Base-by-base conservation (phyloP, 2,797 vertebrate species). In the Yasuhikotakia modesta region DNA sequence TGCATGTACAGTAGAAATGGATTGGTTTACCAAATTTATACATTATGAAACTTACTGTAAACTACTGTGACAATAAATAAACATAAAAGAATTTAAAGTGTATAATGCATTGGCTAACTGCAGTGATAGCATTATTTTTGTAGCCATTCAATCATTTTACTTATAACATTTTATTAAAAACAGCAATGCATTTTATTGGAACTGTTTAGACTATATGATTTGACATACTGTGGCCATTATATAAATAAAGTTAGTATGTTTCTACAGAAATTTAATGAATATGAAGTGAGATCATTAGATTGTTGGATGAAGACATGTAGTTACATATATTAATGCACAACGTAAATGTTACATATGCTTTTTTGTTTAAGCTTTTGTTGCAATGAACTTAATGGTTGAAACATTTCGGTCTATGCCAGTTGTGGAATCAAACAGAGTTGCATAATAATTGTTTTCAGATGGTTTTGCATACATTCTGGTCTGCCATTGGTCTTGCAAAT, bases 1-100 rank as follows among this genome's bases (percentile, higher is more conserved):
- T 43, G 11, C 48, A 55, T 55, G 32, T 66, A 45, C 30, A 53
- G 39, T 61, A 48, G 4, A 14, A 8, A 35, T 35, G 19, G 43
- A 73, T 63, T 66, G 10, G 21, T 10, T 27, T 65, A 64, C 19
- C 22, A 74, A 17, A 52, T 64, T 8, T 22, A 53, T 53, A n/a
- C n/a, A 39, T 53, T 21, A 43, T 66, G 3, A 75, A 45, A 45
- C 24, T 63, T 50, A 8, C 12, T 50, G 19, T 16, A 12, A 35
- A 21, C 30, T 35, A 43, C 5, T 16, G 22, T 74, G 5, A 74
- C 19, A n/a, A 2, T 16, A 16, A 16, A 1, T 55, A 8, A 71
- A 16, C 2, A 17, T 16, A 14, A 43, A n/a, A 48, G 27, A 35
- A 27, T 22, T 22, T 73, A 4, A 35, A 48, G 45, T 21, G 43